Evolutionary conservation across 23 tunicate species (phyloP).

Genomic region (Oikopleura vanhoeffeni): DNA sequence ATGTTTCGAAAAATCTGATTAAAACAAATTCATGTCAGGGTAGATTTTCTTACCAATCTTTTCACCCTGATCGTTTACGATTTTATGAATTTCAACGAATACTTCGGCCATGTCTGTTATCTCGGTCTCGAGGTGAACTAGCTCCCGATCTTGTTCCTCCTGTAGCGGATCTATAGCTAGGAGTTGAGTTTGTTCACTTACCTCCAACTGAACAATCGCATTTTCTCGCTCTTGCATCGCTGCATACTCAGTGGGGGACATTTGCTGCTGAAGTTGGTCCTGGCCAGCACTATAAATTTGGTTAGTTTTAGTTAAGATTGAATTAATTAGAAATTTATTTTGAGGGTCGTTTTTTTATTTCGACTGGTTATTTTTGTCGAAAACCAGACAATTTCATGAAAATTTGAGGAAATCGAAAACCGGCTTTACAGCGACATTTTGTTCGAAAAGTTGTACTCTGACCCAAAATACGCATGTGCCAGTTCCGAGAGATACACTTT

Average conservation of each 20-base stretch:
- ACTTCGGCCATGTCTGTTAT: constrained; percentile 19
- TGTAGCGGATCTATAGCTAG: neutral
- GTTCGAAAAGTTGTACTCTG: no score
- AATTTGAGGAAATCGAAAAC: no score
- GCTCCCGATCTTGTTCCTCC: neutral
- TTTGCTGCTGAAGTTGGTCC: constrained; percentile 52
- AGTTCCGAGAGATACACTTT: no score
- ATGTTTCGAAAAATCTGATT: no score
- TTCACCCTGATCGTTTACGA: constrained; percentile 19
- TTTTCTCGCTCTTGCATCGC: constrained; percentile 66
- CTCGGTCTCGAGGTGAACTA: neutral
- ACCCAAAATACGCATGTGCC: no score
- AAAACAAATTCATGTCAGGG: no score
- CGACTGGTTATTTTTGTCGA: no score
- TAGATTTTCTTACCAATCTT: constrained; percentile 19
- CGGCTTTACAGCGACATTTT: no score
- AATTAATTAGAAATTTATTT: no score
- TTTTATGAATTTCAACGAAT: constrained; percentile 10
- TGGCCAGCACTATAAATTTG: constrained; percentile 24
- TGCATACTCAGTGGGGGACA: constrained; percentile 35
- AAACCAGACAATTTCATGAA: no score
- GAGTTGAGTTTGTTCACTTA: neutral
- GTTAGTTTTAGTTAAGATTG: neutral
- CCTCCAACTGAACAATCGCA: constrained; percentile 76
- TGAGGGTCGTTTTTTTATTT: no score